Evolutionary conservation across 2,888 invertebrate species (phyloP).

Genomic region (Drosophila cracens): DNA sequence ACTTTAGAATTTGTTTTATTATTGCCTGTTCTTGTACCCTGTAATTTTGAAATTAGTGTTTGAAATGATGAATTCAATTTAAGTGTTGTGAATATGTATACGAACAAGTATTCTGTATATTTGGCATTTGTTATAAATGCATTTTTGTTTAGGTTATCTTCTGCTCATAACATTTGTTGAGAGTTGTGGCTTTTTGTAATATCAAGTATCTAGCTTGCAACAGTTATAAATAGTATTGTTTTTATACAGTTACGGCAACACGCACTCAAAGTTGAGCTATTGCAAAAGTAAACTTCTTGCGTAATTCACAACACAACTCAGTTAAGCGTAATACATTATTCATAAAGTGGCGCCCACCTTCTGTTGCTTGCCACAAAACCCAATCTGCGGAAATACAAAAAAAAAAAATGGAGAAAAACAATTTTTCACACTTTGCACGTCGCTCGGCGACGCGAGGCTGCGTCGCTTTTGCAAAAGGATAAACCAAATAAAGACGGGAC

Average conservation of each 20-base stretch:
- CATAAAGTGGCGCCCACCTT: constrained; percentile 52
- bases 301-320: constrained; percentile 59
- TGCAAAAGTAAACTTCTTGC: constrained; percentile 60
- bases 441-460: constrained; percentile 29
- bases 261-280: constrained; percentile 52
- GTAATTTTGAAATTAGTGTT: too few species aligned
- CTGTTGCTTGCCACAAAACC: constrained; percentile 26
- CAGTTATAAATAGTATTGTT: constrained; percentile 13
- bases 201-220: constrained; percentile 4
- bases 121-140: neutral
- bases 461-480: constrained; percentile 38
- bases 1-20: constrained; percentile 26
- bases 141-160: neutral
- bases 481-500: constrained; percentile 50
- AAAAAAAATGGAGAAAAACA: constrained; percentile 39
- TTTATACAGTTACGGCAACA: constrained; percentile 22
- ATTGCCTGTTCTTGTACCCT: neutral
- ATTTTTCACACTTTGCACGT: constrained; percentile 79
- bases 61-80: neutral
- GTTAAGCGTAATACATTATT: constrained; percentile 70
- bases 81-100: neutral
- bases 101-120: neutral
- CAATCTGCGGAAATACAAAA: constrained; percentile 39
- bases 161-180: neutral
- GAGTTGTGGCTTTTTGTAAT: neutral